A percentile compares a stretch with the other conserved stretches of the same genome.
Conservation (phyloP, 2,113 vertebrate genomes). For the Dunckerocampus dactyliophorus region DNA sequence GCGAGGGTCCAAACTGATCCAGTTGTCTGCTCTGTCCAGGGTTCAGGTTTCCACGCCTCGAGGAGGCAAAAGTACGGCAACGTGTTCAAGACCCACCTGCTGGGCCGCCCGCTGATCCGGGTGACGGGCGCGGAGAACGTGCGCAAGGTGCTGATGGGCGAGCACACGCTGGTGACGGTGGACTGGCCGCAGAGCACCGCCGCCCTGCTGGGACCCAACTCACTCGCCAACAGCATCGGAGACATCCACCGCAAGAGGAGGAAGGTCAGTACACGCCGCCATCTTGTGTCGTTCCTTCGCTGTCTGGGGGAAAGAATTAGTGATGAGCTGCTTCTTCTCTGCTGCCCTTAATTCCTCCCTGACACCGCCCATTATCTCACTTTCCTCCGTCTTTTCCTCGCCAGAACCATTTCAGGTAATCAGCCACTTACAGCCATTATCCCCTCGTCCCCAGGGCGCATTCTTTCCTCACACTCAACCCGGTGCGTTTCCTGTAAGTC, state of each 20-base stretch:
- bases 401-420: constrained; percentile 65
- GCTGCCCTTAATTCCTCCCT: neutral
- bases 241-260: constrained; percentile 93
- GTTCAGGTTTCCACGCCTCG: constrained; percentile 79
- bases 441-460: constrained; percentile 46
- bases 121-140: constrained; percentile 94
- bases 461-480: constrained; percentile 17
- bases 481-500: constrained; percentile 46
- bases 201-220: constrained; percentile 89
- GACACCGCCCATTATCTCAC: constrained; percentile 7
- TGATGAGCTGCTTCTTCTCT: no score
- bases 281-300: no score
- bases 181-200: constrained; percentile 96
- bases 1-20: neutral
- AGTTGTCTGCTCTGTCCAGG: constrained; percentile 54
- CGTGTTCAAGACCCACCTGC: constrained; percentile 94
- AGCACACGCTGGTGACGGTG: constrained; percentile 90
- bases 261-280: constrained; percentile 75
- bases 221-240: constrained; percentile 92
- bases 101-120: constrained; percentile 89
- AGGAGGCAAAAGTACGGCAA: constrained; percentile 86
- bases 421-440: constrained; percentile 61
- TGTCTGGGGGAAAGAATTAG: no score
- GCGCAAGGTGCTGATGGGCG: constrained; percentile 92
- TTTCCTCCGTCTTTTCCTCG: constrained; percentile 25